These are phyloP conservation scores for Ptiloglossa arizonensis DNA, from an alignment of 1,140 invertebrate genomes.

Conservation along the genomic window DNA sequence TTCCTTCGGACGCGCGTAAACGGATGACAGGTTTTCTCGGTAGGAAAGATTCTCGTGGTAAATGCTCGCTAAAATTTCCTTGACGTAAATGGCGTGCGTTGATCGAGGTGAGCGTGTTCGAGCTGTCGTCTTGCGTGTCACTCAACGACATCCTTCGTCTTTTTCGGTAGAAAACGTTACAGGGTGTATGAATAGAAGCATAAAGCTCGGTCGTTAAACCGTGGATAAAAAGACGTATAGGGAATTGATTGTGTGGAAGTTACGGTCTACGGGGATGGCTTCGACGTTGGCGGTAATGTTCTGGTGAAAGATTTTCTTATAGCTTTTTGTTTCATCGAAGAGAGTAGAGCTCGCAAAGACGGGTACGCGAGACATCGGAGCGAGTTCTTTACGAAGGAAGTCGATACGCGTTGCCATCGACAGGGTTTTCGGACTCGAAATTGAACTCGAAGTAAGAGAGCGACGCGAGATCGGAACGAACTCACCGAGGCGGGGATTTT, in stretches of 20 bases:
- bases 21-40: neutral
- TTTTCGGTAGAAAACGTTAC: neutral
- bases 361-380: neutral
- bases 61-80: neutral
- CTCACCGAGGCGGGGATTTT: neutral
- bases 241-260: conserved; percentile 23
- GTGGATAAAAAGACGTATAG: conserved; percentile 7
- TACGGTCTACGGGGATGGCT: neutral
- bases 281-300: neutral
- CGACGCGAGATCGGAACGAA: neutral
- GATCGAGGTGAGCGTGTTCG: neutral
- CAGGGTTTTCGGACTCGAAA: neutral
- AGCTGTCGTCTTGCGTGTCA: neutral
- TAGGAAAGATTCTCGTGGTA: neutral
- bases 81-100: neutral
- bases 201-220: neutral
- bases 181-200: neutral
- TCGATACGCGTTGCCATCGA: neutral
- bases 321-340: neutral
- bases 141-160: neutral
- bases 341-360: neutral
- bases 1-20: neutral
- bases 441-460: neutral
- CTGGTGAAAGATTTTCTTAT: conserved; percentile 6
- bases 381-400: neutral